These are phyloP conservation scores for Ditula angustiorana DNA, from an alignment of 2,888 invertebrate species.

Conservation along the genomic window DNA sequence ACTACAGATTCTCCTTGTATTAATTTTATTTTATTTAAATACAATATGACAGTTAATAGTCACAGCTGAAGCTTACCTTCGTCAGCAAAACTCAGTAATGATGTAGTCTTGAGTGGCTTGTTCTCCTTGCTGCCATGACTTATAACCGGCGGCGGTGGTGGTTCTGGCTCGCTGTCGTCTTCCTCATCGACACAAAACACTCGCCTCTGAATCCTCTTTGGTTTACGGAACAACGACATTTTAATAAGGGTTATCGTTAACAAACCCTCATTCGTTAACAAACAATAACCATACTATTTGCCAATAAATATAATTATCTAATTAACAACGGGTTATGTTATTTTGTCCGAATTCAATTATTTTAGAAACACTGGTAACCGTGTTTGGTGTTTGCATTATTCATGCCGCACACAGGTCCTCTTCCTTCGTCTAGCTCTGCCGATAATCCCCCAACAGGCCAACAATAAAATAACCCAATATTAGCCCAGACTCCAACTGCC, in stretches of 20 bases:
- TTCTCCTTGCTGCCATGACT: constrained; percentile 77
- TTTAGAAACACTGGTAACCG: too few species aligned
- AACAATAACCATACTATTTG: neutral
- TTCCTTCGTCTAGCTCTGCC: too few species aligned
- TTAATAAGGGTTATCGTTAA: constrained; percentile 18
- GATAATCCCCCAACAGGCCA: too few species aligned
- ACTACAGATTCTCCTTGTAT: neutral
- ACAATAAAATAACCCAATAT: too few species aligned
- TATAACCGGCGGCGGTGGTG: constrained; percentile 81
- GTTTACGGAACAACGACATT: constrained; percentile 95
- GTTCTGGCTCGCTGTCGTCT: constrained; percentile 83
- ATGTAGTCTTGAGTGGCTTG: constrained; percentile 83
- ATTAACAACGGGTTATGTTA: too few species aligned
- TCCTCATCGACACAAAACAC: constrained; percentile 90
- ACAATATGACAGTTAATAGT: too few species aligned
- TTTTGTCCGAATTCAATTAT: too few species aligned
- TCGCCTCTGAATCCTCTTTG: constrained; percentile 92
- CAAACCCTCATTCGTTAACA: too few species aligned
- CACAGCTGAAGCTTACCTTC: constrained; percentile 79
- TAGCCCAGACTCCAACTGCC: too few species aligned
- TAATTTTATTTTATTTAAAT: too few species aligned
- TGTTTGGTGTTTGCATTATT: too few species aligned
- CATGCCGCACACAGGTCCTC: too few species aligned
- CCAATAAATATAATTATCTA: neutral
- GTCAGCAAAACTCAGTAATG: constrained; percentile 93